Base-by-base conservation (phyloP, 2,113 vertebrate species). In the Anas platyrhynchos region DNA sequence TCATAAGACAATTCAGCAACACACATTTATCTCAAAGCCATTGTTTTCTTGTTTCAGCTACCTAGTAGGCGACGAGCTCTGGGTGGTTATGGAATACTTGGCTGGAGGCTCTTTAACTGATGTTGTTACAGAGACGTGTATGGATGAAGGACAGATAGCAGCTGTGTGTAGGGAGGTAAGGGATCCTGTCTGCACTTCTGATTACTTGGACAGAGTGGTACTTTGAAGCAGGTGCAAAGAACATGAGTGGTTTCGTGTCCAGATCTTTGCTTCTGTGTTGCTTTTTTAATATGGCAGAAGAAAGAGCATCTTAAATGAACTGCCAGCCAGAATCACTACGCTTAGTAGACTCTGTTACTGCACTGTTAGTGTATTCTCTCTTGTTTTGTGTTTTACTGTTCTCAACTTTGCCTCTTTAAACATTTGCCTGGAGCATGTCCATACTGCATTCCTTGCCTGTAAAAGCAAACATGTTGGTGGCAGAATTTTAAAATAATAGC, bases 41-140 rank as follows among this genome's bases (percentile, higher is more conserved):
- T 56, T 81, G 58, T 92, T 96, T 73, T 90, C 38, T 93, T 87
- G 21, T 96, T 97, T 44, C 92, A 99, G 99, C 97, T 99, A 99
- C 97, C 98, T 99, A 96, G 99, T 99, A 3, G 99, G 99, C 67
- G 99, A 99, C 93, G 99, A 99, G 86, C 98, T 99, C 27, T 99
- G 99, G 99, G 99, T 99, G 77, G 99, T 99, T 91, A 99, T 99
- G 99, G 99, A 99, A 54, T 99, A 99, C 96, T 96, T 99, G 98
- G 99, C 99, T 21, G 99, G 99, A 43, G 99, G 99, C 76, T 99
- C 99, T 18, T 96, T 99, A 90, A 99, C 99, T 1, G 99, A 99
- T 63, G 99, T 99, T 36, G 99, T 99, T 87, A 99, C 99, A 2
- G 99, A 99, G 97, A 99, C 99, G 4, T 99, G 99, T 91, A 99